Evolutionary conservation across 2,797 vertebrate genomes (phyloP).

Genomic region (Urophycis tenuis): DNA sequence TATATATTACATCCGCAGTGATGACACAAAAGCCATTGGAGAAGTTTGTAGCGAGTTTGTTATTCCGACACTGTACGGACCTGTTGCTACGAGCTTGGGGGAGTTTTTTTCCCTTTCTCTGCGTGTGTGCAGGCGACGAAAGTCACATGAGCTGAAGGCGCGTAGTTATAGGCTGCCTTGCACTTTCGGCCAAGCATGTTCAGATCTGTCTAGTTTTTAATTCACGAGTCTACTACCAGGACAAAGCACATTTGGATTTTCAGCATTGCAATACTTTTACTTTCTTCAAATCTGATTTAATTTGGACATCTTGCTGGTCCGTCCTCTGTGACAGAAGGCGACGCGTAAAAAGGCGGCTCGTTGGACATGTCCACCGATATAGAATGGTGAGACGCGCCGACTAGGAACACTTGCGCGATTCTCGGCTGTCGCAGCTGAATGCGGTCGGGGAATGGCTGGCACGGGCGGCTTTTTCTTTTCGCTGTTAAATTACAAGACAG

Average conservation of each 20-base stretch:
- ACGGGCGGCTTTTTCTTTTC: slow-evolving; percentile 65
- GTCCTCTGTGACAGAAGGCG: background rate
- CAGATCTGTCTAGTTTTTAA: background rate
- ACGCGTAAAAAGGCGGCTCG: background rate
- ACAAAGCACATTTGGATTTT: background rate
- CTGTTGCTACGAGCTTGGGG: no score
- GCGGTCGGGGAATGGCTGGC: slow-evolving; percentile 55
- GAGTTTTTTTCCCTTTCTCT: background rate
- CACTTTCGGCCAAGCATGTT: background rate
- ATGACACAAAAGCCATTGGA: no score
- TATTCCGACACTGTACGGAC: background rate
- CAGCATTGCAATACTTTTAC: background rate
- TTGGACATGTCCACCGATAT: background rate
- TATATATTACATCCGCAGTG: no score
- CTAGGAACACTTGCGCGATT: background rate
- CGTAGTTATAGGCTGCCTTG: no score
- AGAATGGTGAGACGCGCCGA: background rate
- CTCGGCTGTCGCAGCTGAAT: background rate
- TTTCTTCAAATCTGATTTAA: background rate
- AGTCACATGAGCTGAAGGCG: background rate
- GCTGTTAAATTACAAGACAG: slow-evolving; percentile 90
- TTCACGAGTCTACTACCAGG: background rate
- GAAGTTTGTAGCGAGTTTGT: no score
- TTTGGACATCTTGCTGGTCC: background rate
- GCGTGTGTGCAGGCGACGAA: background rate